Base-by-base conservation (phyloP, 2,888 invertebrate genomes). In the Nomada hirtipes region DNA sequence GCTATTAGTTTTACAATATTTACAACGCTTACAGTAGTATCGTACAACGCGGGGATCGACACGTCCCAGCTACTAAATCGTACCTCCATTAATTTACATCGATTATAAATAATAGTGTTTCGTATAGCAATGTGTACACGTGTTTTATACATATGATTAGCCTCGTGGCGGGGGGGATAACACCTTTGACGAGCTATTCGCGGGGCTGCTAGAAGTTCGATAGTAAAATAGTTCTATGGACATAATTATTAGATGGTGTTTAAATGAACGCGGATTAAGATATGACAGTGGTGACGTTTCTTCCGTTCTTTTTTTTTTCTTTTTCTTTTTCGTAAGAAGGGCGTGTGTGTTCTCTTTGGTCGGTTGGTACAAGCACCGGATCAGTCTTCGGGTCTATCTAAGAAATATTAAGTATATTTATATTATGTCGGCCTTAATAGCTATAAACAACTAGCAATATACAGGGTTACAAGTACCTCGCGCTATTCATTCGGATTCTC, bases 311-410 rank as follows among this genome's bases (percentile, higher is more conserved):
- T 71, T 55, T 42, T 42, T 79, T 79, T 86, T 2, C 0, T 53
- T 81, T 84, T 85, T 0, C 44, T 81, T 85, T 85, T 77, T 71
- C 72, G 80, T 81, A 85, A 82, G 72, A 77, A 83, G 64, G 80
- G 71, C 78, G 83, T 64, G 76, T 89, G 59, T 47, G 47, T 57
- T 57, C 87, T 93, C 93, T 93, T 93, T 93, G 93, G 93, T 93
- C 93, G 91, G 91, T 91, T 92, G 92, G 92, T 91, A 92, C 89
- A 90, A 92, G 91, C 93, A 92, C 92, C 91, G 91, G 91, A 36
- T 93, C 93, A 93, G 93, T 93, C 93, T 93, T 93, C 91, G 91
- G 87, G 89, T 92, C 91, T 91, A 91, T 88, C 83, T 91, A 90
- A 89, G 83, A 86, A 89, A 88, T 88, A 87, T 70, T 55, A 55